Conservation (phyloP, 1,140 invertebrate genomes). For the Rhysida immarginata region DNA sequence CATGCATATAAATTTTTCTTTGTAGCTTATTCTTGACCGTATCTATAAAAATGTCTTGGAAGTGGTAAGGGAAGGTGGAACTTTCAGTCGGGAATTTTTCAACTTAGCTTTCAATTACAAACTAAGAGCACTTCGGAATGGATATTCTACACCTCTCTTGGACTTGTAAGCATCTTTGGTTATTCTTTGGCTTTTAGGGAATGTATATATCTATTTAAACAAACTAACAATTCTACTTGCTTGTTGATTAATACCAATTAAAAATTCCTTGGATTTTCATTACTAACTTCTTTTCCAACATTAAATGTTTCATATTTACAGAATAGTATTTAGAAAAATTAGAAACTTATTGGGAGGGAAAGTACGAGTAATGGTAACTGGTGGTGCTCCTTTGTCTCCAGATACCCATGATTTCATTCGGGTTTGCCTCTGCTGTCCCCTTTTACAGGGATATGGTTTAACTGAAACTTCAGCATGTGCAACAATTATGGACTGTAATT, state of each 20-base stretch:
- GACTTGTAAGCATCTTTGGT: conserved; percentile 11
- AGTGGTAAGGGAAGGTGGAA: conserved; percentile 61
- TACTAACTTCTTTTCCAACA: no score
- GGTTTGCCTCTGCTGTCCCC: conserved; percentile 74
- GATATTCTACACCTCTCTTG: conserved; percentile 30
- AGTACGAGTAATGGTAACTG: conserved; percentile 69
- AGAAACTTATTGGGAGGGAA: conserved; percentile 68
- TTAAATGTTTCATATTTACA: conserved; percentile 20
- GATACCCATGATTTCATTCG: conserved; percentile 92
- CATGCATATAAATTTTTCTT: no score
- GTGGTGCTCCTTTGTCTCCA: conserved; percentile 87
- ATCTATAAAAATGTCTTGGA: conserved; percentile 90
- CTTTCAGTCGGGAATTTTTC: conserved; percentile 61
- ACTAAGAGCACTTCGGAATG: conserved; percentile 39
- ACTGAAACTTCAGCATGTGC: conserved; percentile 92
- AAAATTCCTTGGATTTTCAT: no score
- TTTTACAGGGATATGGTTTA: conserved; percentile 90
- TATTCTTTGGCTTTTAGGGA: neutral
- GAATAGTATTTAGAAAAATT: conserved; percentile 60
- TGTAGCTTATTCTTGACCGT: conserved; percentile 78
- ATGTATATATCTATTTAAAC: neutral
- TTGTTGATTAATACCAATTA: no score
- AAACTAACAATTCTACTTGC: neutral
- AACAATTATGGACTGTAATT: conserved; percentile 64
- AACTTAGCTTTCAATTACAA: conserved; percentile 88